phyloP scores from a whole-genome alignment of 2,113 vertebrate genomes.

The Chaenogobius annularis region DNA sequence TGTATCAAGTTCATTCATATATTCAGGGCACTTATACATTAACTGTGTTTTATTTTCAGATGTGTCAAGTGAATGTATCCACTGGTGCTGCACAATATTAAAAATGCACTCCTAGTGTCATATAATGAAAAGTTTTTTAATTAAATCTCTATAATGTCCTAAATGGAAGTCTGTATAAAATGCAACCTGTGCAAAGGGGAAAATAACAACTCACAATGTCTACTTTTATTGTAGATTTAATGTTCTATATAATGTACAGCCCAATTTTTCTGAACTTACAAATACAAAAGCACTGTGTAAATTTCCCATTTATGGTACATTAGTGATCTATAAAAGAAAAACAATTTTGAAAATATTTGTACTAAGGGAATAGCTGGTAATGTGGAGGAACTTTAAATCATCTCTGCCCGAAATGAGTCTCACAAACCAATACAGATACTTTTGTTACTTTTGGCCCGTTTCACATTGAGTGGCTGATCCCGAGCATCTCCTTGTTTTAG shows the following conservation, averaged over 20 bases:
- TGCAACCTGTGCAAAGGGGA: not conserved
- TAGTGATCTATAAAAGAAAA: not conserved
- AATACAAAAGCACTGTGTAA: not conserved
- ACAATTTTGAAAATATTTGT: not conserved
- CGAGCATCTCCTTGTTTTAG: not conserved
- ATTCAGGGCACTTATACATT: not conserved
- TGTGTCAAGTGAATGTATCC: slow-evolving; percentile 4
- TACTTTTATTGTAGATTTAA: not conserved
- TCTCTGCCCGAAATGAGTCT: not conserved
- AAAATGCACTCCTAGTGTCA: not conserved
- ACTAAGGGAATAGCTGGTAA: not conserved
- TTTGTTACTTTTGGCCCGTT: not conserved
- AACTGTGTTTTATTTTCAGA: slow-evolving; percentile 1
- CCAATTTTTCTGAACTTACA: not conserved
- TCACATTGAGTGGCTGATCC: not conserved
- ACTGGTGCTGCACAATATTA: not conserved
- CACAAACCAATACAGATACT: not conserved
- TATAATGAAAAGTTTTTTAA: not conserved
- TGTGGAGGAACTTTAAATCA: not conserved
- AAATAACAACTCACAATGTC: not conserved
- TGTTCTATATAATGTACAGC: not conserved
- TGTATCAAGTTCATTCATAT: not conserved
- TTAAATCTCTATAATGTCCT: not conserved
- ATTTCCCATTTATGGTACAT: slow-evolving; percentile 1
- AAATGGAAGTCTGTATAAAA: not conserved